Evolutionary conservation across 2,113 vertebrate genomes (phyloP).

Genomic region (Chaenogobius annularis): DNA sequence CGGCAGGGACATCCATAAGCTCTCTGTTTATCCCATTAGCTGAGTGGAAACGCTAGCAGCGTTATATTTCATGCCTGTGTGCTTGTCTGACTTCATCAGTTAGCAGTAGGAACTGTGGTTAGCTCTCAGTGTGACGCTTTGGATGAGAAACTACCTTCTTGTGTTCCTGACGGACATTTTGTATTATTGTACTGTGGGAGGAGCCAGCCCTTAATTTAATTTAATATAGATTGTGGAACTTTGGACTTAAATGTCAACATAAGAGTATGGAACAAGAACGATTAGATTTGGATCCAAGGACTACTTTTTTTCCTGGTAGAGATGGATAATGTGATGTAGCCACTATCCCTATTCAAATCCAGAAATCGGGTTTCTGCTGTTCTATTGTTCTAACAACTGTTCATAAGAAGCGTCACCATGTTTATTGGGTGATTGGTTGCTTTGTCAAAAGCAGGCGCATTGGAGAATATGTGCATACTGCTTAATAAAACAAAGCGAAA

Average conservation of each 20-base stretch:
- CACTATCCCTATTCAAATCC: background rate
- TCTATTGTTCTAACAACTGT: too few relatives aligned
- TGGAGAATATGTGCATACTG: too few relatives aligned
- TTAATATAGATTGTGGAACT: too few relatives aligned
- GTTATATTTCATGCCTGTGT: slow-evolving; percentile 19
- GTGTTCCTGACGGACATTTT: slow-evolving; percentile 30
- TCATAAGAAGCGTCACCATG: too few relatives aligned
- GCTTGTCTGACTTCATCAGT: slow-evolving; percentile 25
- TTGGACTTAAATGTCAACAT: too few relatives aligned
- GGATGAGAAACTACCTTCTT: slow-evolving; percentile 21
- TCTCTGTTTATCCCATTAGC: slow-evolving; percentile 18
- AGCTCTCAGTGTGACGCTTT: slow-evolving; percentile 23
- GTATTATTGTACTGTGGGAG: slow-evolving; percentile 37
- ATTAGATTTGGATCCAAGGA: too few relatives aligned
- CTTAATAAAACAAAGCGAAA: too few relatives aligned
- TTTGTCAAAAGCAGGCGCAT: too few relatives aligned
- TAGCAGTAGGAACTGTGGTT: slow-evolving; percentile 18
- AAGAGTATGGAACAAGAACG: slow-evolving; percentile 47
- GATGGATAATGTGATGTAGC: background rate
- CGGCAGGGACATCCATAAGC: slow-evolving; percentile 13
- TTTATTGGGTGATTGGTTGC: too few relatives aligned
- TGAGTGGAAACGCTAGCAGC: slow-evolving; percentile 20
- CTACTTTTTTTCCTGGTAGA: background rate
- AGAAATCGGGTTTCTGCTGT: background rate
- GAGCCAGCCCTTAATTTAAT: slow-evolving; percentile 51